Base-by-base conservation (phyloP, 2,113 vertebrate species). In the Eptesicus fuscus region DNA sequence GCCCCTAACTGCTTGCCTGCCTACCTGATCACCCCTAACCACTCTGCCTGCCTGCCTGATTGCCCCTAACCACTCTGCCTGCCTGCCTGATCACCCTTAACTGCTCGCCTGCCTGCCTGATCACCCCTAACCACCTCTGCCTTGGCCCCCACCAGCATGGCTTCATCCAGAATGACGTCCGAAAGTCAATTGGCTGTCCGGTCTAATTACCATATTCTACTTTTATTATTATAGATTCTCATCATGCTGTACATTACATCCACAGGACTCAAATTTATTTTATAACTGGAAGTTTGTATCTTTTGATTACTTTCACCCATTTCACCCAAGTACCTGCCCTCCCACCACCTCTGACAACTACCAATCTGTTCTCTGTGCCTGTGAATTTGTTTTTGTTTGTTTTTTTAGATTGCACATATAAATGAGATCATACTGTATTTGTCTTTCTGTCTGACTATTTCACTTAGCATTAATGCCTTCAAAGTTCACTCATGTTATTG, bases 381-480 rank as follows among this genome's bases (percentile, higher is more conserved):
- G 17, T 51, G 42, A 65, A 18, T 67, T 67, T 32, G 17, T 0
- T 35, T 20, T 49, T 65, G 51, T 86, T 40, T 63, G 40, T 35
- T 14, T 88, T 89, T 89, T 51, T 32, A 67, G n/a, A 37, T 65
- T 67, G 4, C 17, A 51, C n/a, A 40, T 32, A 53, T 67, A 76
- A 63, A 25, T 63, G 11, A 51, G 2, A 89, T 67, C 4, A 2
- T 35, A 61, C 17, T 5, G 49, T 79, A 79, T 56, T 79, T 79
- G 77, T 37, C 49, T 79, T 37, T 56, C 37, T 71, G 30, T 51
- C 44, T 63, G 59, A 61, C 30, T 78, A 79, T 79, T 79, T 56
- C 22, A 37, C 77, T 79, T 79, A 37, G n/a, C n/a, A 79, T 53
- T 73, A 79, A 79, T 25, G n/a, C 51, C n/a, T 53, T 79, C 12